Conservation (phyloP, 2,888 invertebrate genomes). For the Nomada ruficornis region DNA sequence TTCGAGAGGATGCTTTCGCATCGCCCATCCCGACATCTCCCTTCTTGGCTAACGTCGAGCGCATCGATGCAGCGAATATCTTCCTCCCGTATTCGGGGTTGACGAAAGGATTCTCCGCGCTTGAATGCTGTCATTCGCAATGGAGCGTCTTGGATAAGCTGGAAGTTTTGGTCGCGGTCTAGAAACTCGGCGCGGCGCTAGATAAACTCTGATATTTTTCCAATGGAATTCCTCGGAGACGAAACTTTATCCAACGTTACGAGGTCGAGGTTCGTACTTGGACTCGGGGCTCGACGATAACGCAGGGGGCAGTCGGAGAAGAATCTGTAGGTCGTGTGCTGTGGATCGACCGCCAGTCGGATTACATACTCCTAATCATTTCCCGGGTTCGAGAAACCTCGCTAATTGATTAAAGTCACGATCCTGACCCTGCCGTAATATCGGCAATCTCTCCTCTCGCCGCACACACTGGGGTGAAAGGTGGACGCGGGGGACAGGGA, state of each 20-base stretch:
- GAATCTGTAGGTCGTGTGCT: slow-evolving; percentile 28
- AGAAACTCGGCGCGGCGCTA: not conserved
- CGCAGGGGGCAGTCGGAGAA: slow-evolving; percentile 13
- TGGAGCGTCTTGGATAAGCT: no score
- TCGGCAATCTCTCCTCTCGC: slow-evolving; percentile 78
- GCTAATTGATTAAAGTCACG: slow-evolving; percentile 84
- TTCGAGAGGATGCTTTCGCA: slow-evolving; percentile 2
- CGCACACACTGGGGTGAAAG: slow-evolving; percentile 60
- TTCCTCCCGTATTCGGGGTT: no score
- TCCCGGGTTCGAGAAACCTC: slow-evolving; percentile 83
- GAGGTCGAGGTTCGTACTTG: slow-evolving; percentile 10
- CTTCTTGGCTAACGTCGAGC: no score
- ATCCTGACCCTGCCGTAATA: slow-evolving; percentile 81
- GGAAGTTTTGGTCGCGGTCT: no score
- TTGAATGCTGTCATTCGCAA: no score
- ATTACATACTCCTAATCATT: slow-evolving; percentile 80
- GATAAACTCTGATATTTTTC: not conserved
- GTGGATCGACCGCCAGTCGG: slow-evolving; percentile 71
- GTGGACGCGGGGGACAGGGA: slow-evolving; percentile 38
- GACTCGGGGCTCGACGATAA: slow-evolving; percentile 23
- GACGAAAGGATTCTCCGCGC: no score
- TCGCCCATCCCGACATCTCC: no score
- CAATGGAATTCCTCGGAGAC: slow-evolving; percentile 33
- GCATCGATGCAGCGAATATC: not conserved
- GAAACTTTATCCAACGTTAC: slow-evolving; percentile 44